Evolutionary conservation across 2,113 vertebrate species (phyloP), one percentile per base, ranked within the genome.

Genomic region (Saiga tatarica): DNA sequence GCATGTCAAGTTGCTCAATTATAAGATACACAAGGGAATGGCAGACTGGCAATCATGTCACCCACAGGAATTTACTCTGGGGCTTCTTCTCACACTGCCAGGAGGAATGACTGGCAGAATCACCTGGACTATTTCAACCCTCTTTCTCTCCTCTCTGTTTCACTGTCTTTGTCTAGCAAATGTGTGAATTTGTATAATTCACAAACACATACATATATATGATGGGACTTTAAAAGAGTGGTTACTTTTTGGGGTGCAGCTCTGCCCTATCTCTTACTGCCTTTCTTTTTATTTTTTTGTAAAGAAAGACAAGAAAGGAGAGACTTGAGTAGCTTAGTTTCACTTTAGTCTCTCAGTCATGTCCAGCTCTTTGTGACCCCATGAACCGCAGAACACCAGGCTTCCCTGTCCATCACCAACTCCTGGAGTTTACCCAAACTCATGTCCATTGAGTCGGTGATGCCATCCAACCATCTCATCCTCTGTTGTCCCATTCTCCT

Each of bases 1-100:
- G 16, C 33, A 53, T 86, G 88, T 95, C 95, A 95, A 89, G 67
- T 93, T 87, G 92, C 42, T 94, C 91, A 74, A 74, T 95, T 95
- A 52, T 14, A 39, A 78, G 45, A 78, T 74, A 7, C 6, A 4
- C 3, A 17, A 81, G 21, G 36, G 30, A 45, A 23, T 3, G 21
- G 74, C 17, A 21, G 19, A 67, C 9, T 89, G 14, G 45, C 7
- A 47, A 36, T 95, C 25, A 17, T 50, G 14, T 79, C 60, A 16
- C 26, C 87, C 47, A 55, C 11, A 87, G 36, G 23, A 52, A 2
- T 62, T 26, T 60, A 28, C n/a, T 92, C 28, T 4, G 30, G 39
- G 36, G 13, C 19, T 50, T 39, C 28, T 53, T 14, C 30, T 94
- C 11, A 36, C 7, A 90, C 10, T 92, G 10, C 30, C 1, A 1